phyloP scores from a whole-genome alignment of 2,888 invertebrate species.

The Buathra laborator region DNA sequence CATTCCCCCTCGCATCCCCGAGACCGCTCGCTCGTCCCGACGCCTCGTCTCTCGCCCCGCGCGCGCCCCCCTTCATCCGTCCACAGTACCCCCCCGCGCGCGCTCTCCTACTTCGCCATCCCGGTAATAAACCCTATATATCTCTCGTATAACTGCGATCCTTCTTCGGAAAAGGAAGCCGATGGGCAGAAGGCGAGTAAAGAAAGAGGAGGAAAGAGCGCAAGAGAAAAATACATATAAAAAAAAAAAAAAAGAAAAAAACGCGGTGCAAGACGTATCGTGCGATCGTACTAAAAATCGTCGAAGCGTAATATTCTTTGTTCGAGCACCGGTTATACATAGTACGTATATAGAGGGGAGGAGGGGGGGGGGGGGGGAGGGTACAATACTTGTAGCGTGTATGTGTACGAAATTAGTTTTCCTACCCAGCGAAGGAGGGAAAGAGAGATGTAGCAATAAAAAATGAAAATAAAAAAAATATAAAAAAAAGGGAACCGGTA shows the following conservation, averaged over 20 bases:
- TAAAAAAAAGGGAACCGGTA: background rate
- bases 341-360: slow-evolving; percentile 12
- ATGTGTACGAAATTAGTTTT: slow-evolving; percentile 56
- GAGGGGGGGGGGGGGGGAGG: background rate
- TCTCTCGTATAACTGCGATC: slow-evolving; percentile 70
- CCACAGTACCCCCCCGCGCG: slow-evolving; percentile 33
- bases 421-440: slow-evolving; percentile 22
- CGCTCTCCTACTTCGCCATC: slow-evolving; percentile 62
- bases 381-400: slow-evolving; percentile 1
- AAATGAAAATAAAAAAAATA: slow-evolving; percentile 54
- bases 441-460: slow-evolving; percentile 17
- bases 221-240: slow-evolving; percentile 22
- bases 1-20: slow-evolving; percentile 30
- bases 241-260: slow-evolving; percentile 48
- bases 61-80: slow-evolving; percentile 39
- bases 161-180: slow-evolving; percentile 67
- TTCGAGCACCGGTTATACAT: slow-evolving; percentile 64
- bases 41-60: slow-evolving; percentile 34
- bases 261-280: slow-evolving; percentile 66
- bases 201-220: slow-evolving; percentile 25
- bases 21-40: slow-evolving; percentile 24
- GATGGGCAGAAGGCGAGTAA: slow-evolving; percentile 47
- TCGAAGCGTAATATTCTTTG: slow-evolving; percentile 68
- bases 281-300: slow-evolving; percentile 68
- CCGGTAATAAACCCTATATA: slow-evolving; percentile 73